phyloP scores from a whole-genome alignment of 1,140 invertebrate species.

The Lasioglossum albipes region DNA sequence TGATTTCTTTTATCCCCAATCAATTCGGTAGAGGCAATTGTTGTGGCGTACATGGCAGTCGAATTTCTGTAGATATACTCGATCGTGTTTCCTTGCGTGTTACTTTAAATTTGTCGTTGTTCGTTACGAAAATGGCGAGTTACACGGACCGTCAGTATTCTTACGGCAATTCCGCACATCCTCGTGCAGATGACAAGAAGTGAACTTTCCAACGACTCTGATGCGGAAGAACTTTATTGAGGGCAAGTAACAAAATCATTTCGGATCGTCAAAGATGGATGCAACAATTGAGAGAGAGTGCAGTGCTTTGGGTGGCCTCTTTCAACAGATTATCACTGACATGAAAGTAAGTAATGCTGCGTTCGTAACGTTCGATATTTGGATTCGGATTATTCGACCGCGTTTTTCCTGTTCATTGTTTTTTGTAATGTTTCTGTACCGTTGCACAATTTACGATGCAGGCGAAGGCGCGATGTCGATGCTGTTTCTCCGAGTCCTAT shows the following conservation, averaged over 20 bases:
- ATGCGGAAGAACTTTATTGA: slow-evolving; percentile 23
- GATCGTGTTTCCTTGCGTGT: background rate
- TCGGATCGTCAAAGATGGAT: slow-evolving; percentile 81
- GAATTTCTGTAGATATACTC: slow-evolving; percentile 11
- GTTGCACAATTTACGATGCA: slow-evolving; percentile 48
- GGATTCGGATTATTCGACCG: slow-evolving; percentile 3
- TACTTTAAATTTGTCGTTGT: background rate
- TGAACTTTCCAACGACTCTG: slow-evolving; percentile 33
- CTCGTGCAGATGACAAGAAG: slow-evolving; percentile 39
- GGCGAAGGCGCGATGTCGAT: slow-evolving; percentile 37
- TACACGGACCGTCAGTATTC: slow-evolving; percentile 20
- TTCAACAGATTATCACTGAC: slow-evolving; percentile 91
- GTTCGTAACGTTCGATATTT: background rate
- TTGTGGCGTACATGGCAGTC: background rate
- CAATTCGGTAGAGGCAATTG: too few relatives aligned
- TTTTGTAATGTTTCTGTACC: slow-evolving; percentile 31
- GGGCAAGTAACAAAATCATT: slow-evolving; percentile 35
- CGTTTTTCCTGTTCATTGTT: slow-evolving; percentile 36
- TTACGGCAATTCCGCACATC: slow-evolving; percentile 13
- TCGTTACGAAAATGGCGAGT: slow-evolving; percentile 51
- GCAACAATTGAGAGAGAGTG: slow-evolving; percentile 88
- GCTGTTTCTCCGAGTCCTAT: background rate
- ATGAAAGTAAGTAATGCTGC: slow-evolving; percentile 86
- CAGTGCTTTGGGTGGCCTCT: slow-evolving; percentile 89
- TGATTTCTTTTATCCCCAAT: background rate